These are phyloP conservation scores for Dromococcyx pavoninus DNA, from an alignment of 2,797 vertebrate genomes.

Conservation along the genomic window DNA sequence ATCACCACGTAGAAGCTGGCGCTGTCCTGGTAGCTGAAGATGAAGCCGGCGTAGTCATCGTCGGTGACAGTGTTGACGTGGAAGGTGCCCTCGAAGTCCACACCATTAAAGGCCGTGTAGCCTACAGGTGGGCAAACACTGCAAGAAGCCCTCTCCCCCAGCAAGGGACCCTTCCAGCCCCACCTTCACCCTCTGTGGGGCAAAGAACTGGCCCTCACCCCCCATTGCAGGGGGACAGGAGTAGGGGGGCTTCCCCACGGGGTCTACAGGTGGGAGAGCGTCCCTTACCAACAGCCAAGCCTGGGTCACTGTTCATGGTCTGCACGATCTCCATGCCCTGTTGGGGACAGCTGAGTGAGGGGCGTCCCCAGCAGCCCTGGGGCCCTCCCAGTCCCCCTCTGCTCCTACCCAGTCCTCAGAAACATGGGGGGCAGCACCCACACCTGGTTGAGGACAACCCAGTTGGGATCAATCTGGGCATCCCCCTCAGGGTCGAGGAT, in stretches of 20 bases:
- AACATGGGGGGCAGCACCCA: slow-evolving; percentile 39
- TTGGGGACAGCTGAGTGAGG: background rate
- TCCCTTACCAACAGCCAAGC: slow-evolving; percentile 89
- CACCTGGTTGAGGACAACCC: slow-evolving; percentile 98
- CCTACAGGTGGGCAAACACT: slow-evolving; percentile 63
- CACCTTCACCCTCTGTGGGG: background rate
- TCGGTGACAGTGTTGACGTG: slow-evolving; percentile 94
- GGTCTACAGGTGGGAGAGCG: background rate
- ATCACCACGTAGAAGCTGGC: slow-evolving; percentile 96
- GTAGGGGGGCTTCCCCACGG: background rate
- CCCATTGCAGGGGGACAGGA: accelerated
- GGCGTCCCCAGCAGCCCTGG: background rate
- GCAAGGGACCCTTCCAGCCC: accelerated
- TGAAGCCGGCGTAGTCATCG: slow-evolving; percentile 94
- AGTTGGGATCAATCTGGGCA: slow-evolving; percentile 95
- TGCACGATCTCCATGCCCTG: slow-evolving; percentile 98
- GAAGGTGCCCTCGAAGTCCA: slow-evolving; percentile 97
- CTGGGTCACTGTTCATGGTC: slow-evolving; percentile 98
- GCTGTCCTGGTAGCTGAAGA: slow-evolving; percentile 96
- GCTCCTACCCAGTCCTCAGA: background rate
- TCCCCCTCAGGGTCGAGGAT: slow-evolving; percentile 95
- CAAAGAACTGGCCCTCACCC: accelerated
- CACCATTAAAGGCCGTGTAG: slow-evolving; percentile 94
- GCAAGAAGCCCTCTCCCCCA: background rate
- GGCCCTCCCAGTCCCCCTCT: accelerated